Evolutionary conservation across 2,888 invertebrate genomes (phyloP).

Genomic region (Osedax fenrisi): DNA sequence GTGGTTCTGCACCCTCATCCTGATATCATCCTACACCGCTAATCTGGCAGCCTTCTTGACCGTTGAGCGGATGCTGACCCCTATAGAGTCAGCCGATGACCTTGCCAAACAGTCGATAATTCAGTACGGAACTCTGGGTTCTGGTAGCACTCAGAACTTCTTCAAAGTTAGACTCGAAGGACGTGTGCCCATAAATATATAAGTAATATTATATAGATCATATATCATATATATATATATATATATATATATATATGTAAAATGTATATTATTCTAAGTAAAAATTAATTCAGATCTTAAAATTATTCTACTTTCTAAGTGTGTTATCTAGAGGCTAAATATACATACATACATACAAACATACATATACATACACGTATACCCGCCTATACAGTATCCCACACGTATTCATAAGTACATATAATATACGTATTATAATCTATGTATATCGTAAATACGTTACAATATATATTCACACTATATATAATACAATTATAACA

Average conservation of each 20-base stretch:
- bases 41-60: slow-evolving; percentile 87
- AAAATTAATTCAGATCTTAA: too few relatives aligned
- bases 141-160: slow-evolving; percentile 73
- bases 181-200: neutral
- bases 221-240: neutral
- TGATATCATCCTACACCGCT: slow-evolving; percentile 95
- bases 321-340: too few relatives aligned
- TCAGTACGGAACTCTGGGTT: slow-evolving; percentile 59
- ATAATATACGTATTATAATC: too few relatives aligned
- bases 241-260: neutral
- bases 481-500: too few relatives aligned
- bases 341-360: neutral
- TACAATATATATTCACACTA: too few relatives aligned
- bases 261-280: too few relatives aligned
- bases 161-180: too few relatives aligned
- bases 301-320: too few relatives aligned
- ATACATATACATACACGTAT: neutral
- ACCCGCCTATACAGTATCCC: neutral
- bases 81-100: slow-evolving; percentile 80
- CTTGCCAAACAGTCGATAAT: slow-evolving; percentile 62
- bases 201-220: neutral
- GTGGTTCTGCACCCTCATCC: slow-evolving; percentile 98
- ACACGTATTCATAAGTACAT: neutral
- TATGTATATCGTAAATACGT: too few relatives aligned
- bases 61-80: slow-evolving; percentile 85